A percentile compares a stretch with the other conserved stretches of the same genome.
phyloP scores from a whole-genome alignment of 2,888 invertebrate species.

The Asteroscopus sphinx region DNA sequence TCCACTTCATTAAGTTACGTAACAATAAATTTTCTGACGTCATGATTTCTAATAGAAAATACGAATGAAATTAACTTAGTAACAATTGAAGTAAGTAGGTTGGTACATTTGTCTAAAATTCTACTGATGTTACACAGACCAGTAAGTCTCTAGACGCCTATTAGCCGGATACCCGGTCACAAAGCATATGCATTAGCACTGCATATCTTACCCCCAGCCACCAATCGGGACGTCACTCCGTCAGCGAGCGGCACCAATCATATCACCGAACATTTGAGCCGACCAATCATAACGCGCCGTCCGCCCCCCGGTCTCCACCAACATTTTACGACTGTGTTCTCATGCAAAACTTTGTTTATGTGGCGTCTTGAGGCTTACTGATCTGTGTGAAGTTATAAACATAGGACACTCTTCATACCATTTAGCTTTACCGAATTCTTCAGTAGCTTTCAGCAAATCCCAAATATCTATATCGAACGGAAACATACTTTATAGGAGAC shows the following conservation, averaged over 20 bases:
- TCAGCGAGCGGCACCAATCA: no score
- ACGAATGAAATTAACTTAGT: slow-evolving; percentile 3
- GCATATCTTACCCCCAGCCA: no score
- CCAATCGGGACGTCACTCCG: no score
- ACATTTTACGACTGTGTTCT: no score
- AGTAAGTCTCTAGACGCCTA: no score
- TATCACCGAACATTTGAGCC: no score
- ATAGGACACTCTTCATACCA: slow-evolving; percentile 58
- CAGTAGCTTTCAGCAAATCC: slow-evolving; percentile 66
- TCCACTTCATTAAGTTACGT: slow-evolving; percentile 4
- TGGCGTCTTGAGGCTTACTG: no score
- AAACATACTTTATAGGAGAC: slow-evolving; percentile 16
- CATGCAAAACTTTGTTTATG: no score
- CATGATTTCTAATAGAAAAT: slow-evolving; percentile 36
- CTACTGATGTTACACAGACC: slow-evolving; percentile 33
- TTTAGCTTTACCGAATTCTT: slow-evolving; percentile 47
- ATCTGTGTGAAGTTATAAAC: slow-evolving; percentile 35
- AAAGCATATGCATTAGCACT: no score
- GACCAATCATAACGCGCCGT: no score
- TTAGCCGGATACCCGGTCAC: no score
- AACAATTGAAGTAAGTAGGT: slow-evolving; percentile 4
- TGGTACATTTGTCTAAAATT: background rate
- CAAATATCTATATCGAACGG: slow-evolving; percentile 68
- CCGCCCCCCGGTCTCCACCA: no score
- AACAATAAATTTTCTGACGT: slow-evolving; percentile 8